Conservation (phyloP, 64 coral and sea anemone species). For the Orbicella faveolata region DNA sequence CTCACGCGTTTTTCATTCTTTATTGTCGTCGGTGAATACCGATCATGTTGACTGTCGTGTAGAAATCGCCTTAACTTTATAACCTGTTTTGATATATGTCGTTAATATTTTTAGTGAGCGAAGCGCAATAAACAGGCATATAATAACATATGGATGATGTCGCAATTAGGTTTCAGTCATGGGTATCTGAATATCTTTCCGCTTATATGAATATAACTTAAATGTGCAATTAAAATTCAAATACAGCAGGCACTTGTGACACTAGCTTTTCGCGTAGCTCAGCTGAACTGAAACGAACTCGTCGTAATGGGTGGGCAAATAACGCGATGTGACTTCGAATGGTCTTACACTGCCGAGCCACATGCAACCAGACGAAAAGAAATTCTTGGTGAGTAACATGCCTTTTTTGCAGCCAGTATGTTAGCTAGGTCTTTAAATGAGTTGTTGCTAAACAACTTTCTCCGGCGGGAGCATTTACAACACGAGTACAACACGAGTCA, state of each 20-base stretch:
- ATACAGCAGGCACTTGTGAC: background rate
- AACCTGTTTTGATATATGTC: too few species aligned
- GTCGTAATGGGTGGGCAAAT: conserved; percentile 52
- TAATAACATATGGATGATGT: background rate
- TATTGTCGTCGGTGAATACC: too few species aligned
- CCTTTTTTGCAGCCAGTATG: background rate
- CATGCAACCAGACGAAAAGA: conserved; percentile 76
- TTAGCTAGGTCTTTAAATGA: background rate
- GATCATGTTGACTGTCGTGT: too few species aligned
- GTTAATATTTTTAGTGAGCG: too few species aligned
- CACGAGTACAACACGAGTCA: too few species aligned
- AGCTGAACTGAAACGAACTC: background rate
- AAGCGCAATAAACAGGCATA: too few species aligned
- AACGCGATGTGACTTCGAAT: conserved; percentile 69
- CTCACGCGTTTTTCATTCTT: too few species aligned
- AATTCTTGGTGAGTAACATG: conserved; percentile 50
- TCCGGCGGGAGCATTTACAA: too few species aligned
- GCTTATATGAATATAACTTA: background rate
- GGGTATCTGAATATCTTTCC: background rate
- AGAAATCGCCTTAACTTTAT: too few species aligned
- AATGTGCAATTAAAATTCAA: background rate
- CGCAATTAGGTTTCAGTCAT: background rate
- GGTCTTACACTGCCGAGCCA: conserved; percentile 73
- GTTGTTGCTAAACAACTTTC: too few species aligned
- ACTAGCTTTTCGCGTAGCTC: background rate